Evolutionary conservation across 2,113 vertebrate species (phyloP).

Genomic region (Thermophis baileyi): DNA sequence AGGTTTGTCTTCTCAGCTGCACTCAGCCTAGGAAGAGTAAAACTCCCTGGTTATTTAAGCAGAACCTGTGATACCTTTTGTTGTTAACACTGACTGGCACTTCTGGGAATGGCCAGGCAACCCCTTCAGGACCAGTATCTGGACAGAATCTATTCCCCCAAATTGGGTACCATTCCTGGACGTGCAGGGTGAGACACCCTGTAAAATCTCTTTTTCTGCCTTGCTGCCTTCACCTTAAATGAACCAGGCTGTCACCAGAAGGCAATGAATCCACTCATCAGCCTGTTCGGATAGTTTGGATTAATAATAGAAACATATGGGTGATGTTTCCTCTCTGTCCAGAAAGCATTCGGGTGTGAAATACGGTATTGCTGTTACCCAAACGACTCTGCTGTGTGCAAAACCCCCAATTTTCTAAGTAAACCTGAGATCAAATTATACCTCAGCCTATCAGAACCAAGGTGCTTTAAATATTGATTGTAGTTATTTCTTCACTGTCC

Average conservation of each 20-base stretch:
- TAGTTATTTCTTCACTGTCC: constrained; percentile 47
- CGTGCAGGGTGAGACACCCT: not conserved
- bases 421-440: constrained; percentile 62
- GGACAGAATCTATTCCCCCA: not conserved
- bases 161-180: not conserved
- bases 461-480: constrained; percentile 53
- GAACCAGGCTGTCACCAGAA: constrained; percentile 8
- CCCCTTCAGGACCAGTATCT: not conserved
- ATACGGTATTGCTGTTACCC: constrained; percentile 34
- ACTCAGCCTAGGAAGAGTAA: constrained; percentile 4
- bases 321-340: constrained; percentile 12
- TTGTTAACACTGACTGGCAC: not conserved
- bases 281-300: not conserved
- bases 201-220: not conserved
- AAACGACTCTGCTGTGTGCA: constrained; percentile 35
- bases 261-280: constrained; percentile 20
- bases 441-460: constrained; percentile 57
- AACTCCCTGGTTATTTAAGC: not conserved
- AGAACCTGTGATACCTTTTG: not conserved
- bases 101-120: not conserved
- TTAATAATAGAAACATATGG: not conserved
- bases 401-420: constrained; percentile 58
- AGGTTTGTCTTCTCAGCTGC: constrained; percentile 4
- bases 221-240: constrained; percentile 21
- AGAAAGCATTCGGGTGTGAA: constrained; percentile 40